Evolutionary conservation across 2,888 invertebrate genomes (phyloP), one percentile per base, ranked within the genome.

Genomic region (Ferrisia virgata): DNA sequence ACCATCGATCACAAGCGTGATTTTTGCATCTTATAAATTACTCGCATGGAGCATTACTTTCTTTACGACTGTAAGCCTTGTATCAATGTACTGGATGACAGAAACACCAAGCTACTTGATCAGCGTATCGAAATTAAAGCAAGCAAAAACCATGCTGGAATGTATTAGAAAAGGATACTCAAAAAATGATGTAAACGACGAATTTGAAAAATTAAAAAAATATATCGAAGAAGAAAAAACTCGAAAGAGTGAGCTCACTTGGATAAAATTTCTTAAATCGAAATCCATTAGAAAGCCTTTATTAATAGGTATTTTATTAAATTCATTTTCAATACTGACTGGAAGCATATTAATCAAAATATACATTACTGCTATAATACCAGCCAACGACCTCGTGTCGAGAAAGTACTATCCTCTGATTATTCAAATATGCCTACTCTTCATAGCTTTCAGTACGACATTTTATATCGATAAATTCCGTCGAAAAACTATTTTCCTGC

Each of bases 341-440:
- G 53, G 53, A 53, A 39, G 69, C n/a, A 25, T 39, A 13, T 11
- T 82, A 1, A 82, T 82, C 2, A 25, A 33, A 5, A 25, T 69
- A 15, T 82, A 82, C 28, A 69, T 58, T 15, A 40, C 69, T n/a
- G 82, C 69, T 13, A 82, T 82, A 13, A n/a, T 82, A 4, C 82
- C 82, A 22, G 8, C 11, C 4, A 82, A 36, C 25, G 8, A 39
- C 5, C 40, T 39, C 22, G 11, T 82, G 18, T 22, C 69, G 18
- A 82, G 39, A n/a, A 64, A 82, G 9, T 82, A 36, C 18, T 82
- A 82, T 8, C 36, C 82, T 0, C 43, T 69, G 39, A 69, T 69
- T 25, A 39, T 64, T 15, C 28, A 28, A 18, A 36, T 39, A 2
- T 36, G 33, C 11, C 33, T 40, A 39, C 69, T 82, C 8, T 11